phyloP scores from a whole-genome alignment of 2,113 vertebrate genomes.

The Ascaphus truei region DNA sequence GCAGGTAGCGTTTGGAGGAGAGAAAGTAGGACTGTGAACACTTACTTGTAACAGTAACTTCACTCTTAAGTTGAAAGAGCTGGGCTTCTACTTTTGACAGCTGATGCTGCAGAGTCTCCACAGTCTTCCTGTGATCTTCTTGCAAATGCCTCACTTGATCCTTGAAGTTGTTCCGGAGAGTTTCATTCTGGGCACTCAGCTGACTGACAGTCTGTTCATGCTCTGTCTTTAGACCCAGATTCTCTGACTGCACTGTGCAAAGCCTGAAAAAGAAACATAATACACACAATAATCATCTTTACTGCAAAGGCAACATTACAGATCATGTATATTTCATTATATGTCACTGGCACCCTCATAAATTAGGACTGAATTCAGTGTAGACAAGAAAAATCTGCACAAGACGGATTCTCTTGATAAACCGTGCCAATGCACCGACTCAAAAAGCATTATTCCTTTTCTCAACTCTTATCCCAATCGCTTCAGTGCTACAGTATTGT shows the following conservation, averaged over 20 bases:
- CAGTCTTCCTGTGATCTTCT: constrained; percentile 85
- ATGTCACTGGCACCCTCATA: too few relatives aligned
- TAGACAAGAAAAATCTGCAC: too few relatives aligned
- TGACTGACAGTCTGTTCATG: constrained; percentile 71
- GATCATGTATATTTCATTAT: too few relatives aligned
- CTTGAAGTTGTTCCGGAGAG: constrained; percentile 72
- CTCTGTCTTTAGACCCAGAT: constrained; percentile 75
- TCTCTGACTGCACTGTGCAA: constrained; percentile 80
- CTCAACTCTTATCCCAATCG: too few relatives aligned
- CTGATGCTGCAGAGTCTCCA: constrained; percentile 88
- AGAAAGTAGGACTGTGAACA: background rate
- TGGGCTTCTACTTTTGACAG: constrained; percentile 82
- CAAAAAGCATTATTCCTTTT: too few relatives aligned
- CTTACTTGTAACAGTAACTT: constrained; percentile 72
- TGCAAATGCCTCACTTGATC: constrained; percentile 87
- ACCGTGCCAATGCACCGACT: too few relatives aligned
- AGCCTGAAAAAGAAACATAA: constrained; percentile 61
- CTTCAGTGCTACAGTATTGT: too few relatives aligned
- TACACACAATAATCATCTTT: background rate
- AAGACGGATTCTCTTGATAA: too few relatives aligned
- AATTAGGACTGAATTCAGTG: too few relatives aligned
- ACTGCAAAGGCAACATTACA: too few relatives aligned
- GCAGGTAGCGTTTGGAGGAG: too few relatives aligned
- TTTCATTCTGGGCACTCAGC: constrained; percentile 76
- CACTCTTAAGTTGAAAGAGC: constrained; percentile 81